Conservation (phyloP, 2,888 invertebrate genomes). For the Aproaerema taeniolella region DNA sequence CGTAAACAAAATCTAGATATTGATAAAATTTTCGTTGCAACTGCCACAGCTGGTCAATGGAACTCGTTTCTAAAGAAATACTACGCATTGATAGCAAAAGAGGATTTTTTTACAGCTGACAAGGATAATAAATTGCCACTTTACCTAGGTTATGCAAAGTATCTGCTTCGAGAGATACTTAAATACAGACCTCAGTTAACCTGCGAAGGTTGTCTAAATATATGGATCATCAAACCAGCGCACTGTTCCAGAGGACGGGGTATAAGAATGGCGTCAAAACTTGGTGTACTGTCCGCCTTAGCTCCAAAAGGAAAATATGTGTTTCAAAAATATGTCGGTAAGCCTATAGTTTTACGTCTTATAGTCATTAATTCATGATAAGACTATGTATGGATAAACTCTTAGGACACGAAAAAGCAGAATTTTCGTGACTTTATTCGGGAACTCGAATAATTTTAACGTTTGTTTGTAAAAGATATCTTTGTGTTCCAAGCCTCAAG, state of each 20-base stretch:
- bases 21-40: slow-evolving; percentile 55
- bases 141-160: slow-evolving; percentile 65
- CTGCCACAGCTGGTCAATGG: slow-evolving; percentile 79
- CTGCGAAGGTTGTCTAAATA: slow-evolving; percentile 88
- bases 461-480: too few relatives aligned
- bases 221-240: slow-evolving; percentile 94
- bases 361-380: slow-evolving; percentile 8
- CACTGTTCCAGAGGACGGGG: slow-evolving; percentile 90
- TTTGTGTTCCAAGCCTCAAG: too few relatives aligned
- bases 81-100: slow-evolving; percentile 78
- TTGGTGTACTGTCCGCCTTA: slow-evolving; percentile 83
- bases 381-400: background rate
- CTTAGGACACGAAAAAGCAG: too few relatives aligned
- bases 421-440: too few relatives aligned
- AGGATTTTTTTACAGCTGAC: slow-evolving; percentile 65
- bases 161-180: slow-evolving; percentile 77
- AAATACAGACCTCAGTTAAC: slow-evolving; percentile 79
- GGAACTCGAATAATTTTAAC: too few relatives aligned
- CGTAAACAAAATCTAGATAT: slow-evolving; percentile 81
- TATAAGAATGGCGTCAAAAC: slow-evolving; percentile 86
- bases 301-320: slow-evolving; percentile 82
- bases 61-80: slow-evolving; percentile 81
- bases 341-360: too few relatives aligned
- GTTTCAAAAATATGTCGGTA: slow-evolving; percentile 94
- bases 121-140: slow-evolving; percentile 45